Evolutionary conservation across 1,140 invertebrate genomes (phyloP).

Genomic region (Philotrypesis tridentata): DNA sequence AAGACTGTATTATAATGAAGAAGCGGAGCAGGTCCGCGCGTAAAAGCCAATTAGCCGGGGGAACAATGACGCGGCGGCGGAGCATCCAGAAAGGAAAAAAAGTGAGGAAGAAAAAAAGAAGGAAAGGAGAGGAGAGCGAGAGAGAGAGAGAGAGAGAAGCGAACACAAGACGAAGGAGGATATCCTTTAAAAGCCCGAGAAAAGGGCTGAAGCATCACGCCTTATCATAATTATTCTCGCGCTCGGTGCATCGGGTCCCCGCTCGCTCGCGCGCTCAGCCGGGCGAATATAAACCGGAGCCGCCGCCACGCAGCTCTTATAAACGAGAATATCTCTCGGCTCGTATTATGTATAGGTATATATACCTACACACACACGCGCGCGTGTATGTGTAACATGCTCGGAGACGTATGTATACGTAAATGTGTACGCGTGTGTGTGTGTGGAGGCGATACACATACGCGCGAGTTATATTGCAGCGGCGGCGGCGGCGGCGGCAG

Average conservation of each 20-base stretch:
- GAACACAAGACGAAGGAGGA: constrained; percentile 16
- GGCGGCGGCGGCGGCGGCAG: not conserved
- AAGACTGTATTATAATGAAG: not conserved
- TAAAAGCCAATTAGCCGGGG: constrained; percentile 39
- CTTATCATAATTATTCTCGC: constrained; percentile 50
- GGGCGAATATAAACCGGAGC: constrained; percentile 33
- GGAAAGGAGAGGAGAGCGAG: not conserved
- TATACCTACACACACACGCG: not conserved
- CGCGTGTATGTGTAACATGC: too few relatives aligned
- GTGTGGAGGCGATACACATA: not conserved
- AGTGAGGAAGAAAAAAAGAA: not conserved
- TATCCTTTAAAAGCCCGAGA: constrained; percentile 35
- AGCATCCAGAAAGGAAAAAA: not conserved
- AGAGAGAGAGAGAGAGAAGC: not conserved
- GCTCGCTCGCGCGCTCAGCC: not conserved
- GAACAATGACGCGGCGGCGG: constrained; percentile 22
- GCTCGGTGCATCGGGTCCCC: not conserved
- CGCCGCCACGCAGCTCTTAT: not conserved
- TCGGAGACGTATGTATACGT: not conserved
- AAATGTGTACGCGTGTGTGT: too few relatives aligned
- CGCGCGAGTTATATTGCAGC: not conserved
- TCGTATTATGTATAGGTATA: not conserved
- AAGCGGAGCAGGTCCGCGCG: not conserved
- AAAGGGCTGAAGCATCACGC: constrained; percentile 41
- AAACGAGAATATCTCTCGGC: constrained; percentile 26